Evolutionary conservation across 2,113 vertebrate genomes (phyloP).

Genomic region (Pelmatolapia mariae): DNA sequence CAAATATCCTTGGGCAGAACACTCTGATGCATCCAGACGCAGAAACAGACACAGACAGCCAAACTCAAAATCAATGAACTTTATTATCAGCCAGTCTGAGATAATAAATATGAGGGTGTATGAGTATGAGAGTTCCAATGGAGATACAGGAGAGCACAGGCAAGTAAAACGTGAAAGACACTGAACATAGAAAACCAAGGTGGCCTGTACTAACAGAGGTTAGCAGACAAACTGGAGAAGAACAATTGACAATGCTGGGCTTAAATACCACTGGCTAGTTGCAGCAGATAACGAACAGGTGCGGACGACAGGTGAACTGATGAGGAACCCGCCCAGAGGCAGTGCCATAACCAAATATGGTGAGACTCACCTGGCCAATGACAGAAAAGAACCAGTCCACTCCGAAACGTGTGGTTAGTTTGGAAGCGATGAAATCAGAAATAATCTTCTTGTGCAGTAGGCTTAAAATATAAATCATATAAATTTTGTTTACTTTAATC

Average conservation of each 20-base stretch:
- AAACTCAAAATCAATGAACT: not conserved
- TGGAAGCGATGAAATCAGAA: not conserved
- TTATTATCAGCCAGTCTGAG: fast-evolving
- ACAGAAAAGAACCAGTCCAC: not conserved
- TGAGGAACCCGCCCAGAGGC: not conserved
- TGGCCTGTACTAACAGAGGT: not conserved
- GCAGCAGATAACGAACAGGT: not conserved
- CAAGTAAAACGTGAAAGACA: not conserved
- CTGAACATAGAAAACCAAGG: not conserved
- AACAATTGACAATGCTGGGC: not conserved
- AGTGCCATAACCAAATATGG: not conserved
- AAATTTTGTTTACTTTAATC: not conserved
- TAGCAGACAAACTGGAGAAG: not conserved
- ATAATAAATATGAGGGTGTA: not conserved
- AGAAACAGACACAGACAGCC: not conserved
- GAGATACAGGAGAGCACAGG: not conserved
- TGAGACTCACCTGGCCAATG: not conserved
- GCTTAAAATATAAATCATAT: not conserved
- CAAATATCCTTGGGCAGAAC: not conserved
- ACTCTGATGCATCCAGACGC: not conserved
- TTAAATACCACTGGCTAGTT: not conserved
- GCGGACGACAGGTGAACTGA: not conserved
- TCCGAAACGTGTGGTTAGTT: not conserved
- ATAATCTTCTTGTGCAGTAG: not conserved
- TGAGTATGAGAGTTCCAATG: not conserved